phyloP scores from a whole-genome alignment of 2,113 vertebrate species.

The Ramphastos sulfuratus region DNA sequence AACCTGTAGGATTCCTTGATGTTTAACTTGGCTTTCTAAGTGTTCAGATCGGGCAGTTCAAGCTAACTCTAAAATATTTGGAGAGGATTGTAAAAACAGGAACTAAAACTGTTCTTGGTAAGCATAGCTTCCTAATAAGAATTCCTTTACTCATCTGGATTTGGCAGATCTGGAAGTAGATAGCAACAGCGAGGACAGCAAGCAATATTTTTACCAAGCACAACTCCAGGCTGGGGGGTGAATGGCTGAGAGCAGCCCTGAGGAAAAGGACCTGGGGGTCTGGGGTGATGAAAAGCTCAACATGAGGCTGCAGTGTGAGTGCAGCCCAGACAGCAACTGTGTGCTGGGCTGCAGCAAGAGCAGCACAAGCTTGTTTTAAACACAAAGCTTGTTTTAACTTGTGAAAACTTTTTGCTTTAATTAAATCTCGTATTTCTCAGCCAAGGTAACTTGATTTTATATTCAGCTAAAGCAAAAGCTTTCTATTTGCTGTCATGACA shows the following conservation, averaged over 20 bases:
- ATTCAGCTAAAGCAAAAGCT: not conserved
- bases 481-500: not conserved
- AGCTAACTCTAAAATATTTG: not conserved
- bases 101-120: not conserved
- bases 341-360: not conserved
- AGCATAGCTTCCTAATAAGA: not conserved
- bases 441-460: constrained; percentile 14
- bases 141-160: not conserved
- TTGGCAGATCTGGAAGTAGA: not conserved
- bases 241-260: too few relatives aligned
- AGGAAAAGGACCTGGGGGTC: too few relatives aligned
- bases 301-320: too few relatives aligned
- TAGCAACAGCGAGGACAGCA: not conserved
- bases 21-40: not conserved
- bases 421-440: constrained; percentile 16
- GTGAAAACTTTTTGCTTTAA: constrained; percentile 36
- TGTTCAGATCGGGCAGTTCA: not conserved
- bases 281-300: too few relatives aligned
- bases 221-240: too few relatives aligned
- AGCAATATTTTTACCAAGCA: not conserved
- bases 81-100: not conserved
- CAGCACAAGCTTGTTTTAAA: too few relatives aligned
- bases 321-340: too few relatives aligned
- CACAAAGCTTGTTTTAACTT: constrained; percentile 48
- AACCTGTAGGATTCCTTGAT: not conserved